Base-by-base conservation (phyloP, 2,888 invertebrate species). In the Netelia fuscicornis region DNA sequence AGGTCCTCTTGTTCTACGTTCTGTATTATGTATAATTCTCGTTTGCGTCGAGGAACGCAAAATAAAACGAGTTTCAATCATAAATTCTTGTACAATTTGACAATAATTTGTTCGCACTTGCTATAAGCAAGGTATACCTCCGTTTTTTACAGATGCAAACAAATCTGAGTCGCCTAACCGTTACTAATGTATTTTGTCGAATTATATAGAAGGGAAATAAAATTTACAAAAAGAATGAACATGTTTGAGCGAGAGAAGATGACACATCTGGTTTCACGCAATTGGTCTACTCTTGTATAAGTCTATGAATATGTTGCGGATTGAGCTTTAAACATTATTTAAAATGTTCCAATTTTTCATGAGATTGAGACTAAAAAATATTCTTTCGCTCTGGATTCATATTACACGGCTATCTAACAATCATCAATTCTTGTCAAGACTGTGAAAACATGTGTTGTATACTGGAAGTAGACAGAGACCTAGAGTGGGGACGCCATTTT, bases 91-190 rank as follows among this genome's bases (percentile, higher is more conserved):
- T 58, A 70, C 52, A 81, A 86, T 86, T 86, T 72, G 86, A 85
- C 84, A 85, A 85, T 85, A 85, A 82, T 85, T 86, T 86, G 76
- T 79, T 71, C 17, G n/a, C 44, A 30, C 23, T 71, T 58, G 65
- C 56, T 13, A 9, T 23, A 65, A 10, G 44, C 68, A 30, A 74
- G 54, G 64, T 60, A 25, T 56, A 37, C 62, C 42, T 76, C 65
- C 44, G 65, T 42, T 80, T 76, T 76, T 75, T 81, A 75, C 75
- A 64, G 65, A 76, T 10, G 56, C 17, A 71, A 71, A 48, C 11
- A 58, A 67, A 67, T 78, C 64, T 65, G 75, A 25, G 37, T 81
- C 78, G 85, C 76, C 82, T 82, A 82, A 85, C 81, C 60, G 65
- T 82, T 82, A 60, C 75, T 56, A 30, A 81, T 81, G 78, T 81